These are phyloP conservation scores for Ia io DNA, from an alignment of 2,113 vertebrate species.

Conservation along the genomic window DNA sequence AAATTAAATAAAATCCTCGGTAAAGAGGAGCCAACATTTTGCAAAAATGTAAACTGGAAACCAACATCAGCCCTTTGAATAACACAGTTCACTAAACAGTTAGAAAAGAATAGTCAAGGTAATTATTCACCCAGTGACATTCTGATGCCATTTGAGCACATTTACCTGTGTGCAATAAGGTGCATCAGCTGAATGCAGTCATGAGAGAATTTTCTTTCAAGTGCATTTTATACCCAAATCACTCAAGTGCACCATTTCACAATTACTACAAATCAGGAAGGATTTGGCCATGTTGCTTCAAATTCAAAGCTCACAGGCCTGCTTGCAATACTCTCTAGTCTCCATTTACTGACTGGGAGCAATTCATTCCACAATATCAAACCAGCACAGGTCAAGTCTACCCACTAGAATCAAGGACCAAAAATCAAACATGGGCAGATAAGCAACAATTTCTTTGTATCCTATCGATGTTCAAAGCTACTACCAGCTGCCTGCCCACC, in stretches of 20 bases:
- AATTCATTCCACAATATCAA: neutral
- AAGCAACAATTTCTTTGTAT: neutral
- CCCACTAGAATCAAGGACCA: neutral
- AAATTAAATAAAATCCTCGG: neutral
- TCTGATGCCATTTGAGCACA: neutral
- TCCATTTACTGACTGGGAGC: neutral
- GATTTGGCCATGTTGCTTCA: neutral
- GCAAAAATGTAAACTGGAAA: slow-evolving; percentile 6
- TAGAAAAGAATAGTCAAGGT: neutral
- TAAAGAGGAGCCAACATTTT: slow-evolving; percentile 11
- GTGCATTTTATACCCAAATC: neutral
- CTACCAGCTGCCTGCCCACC: neutral
- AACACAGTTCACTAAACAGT: neutral
- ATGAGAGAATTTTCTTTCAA: neutral
- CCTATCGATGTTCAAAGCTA: neutral
- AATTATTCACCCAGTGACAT: neutral
- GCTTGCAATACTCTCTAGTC: neutral
- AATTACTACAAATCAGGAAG: neutral
- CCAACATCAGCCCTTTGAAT: neutral
- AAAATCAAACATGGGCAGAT: neutral
- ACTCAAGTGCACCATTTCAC: neutral
- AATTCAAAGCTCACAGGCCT: neutral
- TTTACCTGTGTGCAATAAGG: neutral
- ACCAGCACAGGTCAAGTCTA: neutral
- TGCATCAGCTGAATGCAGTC: neutral